Percentiles rank a stretch among this genome's conserved stretches.
phyloP scores from a whole-genome alignment of 2,797 vertebrate genomes.

The Leuciscus waleckii region DNA sequence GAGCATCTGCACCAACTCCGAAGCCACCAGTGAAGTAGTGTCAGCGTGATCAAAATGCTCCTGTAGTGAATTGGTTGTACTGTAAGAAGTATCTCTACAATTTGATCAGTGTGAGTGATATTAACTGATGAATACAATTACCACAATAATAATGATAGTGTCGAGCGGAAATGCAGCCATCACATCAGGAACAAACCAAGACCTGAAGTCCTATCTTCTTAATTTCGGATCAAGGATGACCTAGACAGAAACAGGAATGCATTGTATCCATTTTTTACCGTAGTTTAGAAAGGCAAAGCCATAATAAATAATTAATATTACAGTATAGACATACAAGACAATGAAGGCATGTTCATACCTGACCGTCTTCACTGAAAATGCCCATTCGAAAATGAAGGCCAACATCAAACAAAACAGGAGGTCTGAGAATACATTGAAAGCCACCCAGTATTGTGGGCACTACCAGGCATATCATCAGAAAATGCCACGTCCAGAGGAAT shows the following conservation, averaged over 20 bases:
- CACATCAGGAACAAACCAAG: slow-evolving; percentile 78
- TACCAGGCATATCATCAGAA: slow-evolving; percentile 67
- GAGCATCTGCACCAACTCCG: slow-evolving; percentile 77
- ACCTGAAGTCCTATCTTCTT: slow-evolving; percentile 74
- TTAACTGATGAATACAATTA: slow-evolving; percentile 54
- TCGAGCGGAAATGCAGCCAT: slow-evolving; percentile 78
- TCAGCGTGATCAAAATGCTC: slow-evolving; percentile 69
- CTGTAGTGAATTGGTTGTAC: slow-evolving; percentile 54
- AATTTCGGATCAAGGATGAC: slow-evolving; percentile 76
- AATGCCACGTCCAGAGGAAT: slow-evolving; percentile 81
- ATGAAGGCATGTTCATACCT: slow-evolving; percentile 67
- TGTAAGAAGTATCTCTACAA: neutral
- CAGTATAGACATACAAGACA: neutral
- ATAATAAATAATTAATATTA: neutral
- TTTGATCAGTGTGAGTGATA: neutral
- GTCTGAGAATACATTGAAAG: slow-evolving; percentile 79
- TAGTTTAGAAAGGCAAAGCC: neutral
- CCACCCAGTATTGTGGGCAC: slow-evolving; percentile 67
- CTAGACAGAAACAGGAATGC: slow-evolving; percentile 52
- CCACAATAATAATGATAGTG: slow-evolving; percentile 77
- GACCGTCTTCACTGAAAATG: slow-evolving; percentile 74
- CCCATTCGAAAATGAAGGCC: slow-evolving; percentile 78
- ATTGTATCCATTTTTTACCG: neutral
- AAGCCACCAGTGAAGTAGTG: slow-evolving; percentile 71
- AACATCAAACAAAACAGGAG: slow-evolving; percentile 76